Percentiles rank a stretch among this genome's conserved stretches.
Evolutionary conservation across 2,888 invertebrate species (phyloP).

Genomic region (Papilio elwesi): DNA sequence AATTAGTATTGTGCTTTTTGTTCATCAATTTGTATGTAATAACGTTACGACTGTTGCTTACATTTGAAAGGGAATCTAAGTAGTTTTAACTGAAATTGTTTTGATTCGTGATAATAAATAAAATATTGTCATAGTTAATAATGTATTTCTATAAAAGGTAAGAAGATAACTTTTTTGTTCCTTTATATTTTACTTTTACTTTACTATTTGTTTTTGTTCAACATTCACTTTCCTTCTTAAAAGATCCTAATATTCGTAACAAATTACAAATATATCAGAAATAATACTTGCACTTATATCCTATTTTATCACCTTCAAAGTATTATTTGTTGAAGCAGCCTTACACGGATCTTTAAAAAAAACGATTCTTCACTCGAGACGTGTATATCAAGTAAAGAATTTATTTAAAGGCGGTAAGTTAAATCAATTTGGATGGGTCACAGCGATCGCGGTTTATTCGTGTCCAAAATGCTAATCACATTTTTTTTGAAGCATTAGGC

Average conservation of each 20-base stretch:
- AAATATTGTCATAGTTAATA: not conserved
- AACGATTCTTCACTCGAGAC: conserved; percentile 6
- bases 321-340: not conserved
- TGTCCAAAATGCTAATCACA: conserved; percentile 48
- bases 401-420: conserved; percentile 47
- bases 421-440: conserved; percentile 67
- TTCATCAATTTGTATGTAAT: too few relatives aligned
- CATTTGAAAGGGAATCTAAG: too few relatives aligned
- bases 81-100: too few relatives aligned
- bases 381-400: conserved; percentile 16
- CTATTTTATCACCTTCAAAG: too few relatives aligned
- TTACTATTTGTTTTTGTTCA: not conserved
- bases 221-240: too few relatives aligned
- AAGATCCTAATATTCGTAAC: too few relatives aligned
- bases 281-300: too few relatives aligned
- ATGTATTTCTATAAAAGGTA: conserved; percentile 7
- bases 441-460: conserved; percentile 59
- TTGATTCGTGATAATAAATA: too few relatives aligned
- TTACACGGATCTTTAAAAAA: not conserved
- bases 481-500: not conserved
- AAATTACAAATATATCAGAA: too few relatives aligned
- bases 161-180: not conserved
- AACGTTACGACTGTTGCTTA: too few relatives aligned
- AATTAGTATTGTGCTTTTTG: too few relatives aligned
- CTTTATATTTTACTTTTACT: not conserved